Conservation (phyloP, 2,888 invertebrate species). For the Hemicrepidius hirtus region DNA sequence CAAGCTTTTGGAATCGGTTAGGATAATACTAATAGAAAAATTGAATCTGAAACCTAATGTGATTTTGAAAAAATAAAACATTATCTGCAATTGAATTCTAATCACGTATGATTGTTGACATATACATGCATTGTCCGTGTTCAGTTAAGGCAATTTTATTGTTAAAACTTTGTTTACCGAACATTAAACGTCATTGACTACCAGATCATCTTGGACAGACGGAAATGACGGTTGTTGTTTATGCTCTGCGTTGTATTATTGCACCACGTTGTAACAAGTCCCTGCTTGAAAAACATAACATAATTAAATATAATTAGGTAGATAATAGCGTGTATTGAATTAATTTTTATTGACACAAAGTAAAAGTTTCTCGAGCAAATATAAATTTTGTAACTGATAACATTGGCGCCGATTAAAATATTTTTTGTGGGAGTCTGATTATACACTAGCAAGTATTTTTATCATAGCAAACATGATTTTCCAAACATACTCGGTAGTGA, state of each 20-base stretch:
- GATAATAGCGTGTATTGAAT: background rate
- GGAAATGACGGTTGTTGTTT: conserved; percentile 32
- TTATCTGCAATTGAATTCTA: no score
- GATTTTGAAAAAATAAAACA: no score
- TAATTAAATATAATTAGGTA: background rate
- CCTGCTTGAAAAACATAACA: background rate
- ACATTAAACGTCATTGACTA: conserved; percentile 13
- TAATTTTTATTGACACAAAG: conserved; percentile 4
- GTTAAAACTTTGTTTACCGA: conserved; percentile 18
- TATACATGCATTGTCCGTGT: background rate
- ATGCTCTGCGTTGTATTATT: conserved; percentile 1
- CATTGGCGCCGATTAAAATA: conserved; percentile 4
- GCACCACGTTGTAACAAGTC: conserved; percentile 4
- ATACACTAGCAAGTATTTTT: background rate
- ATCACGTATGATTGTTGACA: no score
- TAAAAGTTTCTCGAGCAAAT: background rate
- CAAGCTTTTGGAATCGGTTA: no score
- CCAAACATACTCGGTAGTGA: background rate
- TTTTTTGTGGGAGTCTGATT: conserved; percentile 6
- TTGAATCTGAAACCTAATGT: no score
- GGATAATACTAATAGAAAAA: no score
- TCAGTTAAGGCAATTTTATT: conserved; percentile 4
- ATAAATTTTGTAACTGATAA: conserved; percentile 16
- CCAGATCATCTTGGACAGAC: conserved; percentile 17
- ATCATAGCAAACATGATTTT: background rate